phyloP scores from a whole-genome alignment of 1,140 invertebrate genomes.

The Sipha flava region DNA sequence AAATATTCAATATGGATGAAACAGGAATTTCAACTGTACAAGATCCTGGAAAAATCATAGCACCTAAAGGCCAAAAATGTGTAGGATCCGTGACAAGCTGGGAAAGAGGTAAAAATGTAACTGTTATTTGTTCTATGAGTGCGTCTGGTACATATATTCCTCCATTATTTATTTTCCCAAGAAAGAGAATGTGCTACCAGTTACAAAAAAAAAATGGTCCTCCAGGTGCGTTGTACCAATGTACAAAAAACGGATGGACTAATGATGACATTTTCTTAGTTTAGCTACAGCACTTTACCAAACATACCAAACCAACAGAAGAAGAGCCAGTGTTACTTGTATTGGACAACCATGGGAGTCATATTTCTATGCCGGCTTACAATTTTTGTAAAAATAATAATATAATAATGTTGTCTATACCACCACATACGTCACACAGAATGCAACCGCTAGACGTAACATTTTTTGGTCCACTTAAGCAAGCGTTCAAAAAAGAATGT shows the following conservation, averaged over 20 bases:
- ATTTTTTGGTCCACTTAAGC: slow-evolving; percentile 37
- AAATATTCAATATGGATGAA: slow-evolving; percentile 44
- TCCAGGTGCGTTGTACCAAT: slow-evolving; percentile 42
- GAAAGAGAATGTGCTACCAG: slow-evolving; percentile 42
- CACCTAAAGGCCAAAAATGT: slow-evolving; percentile 43
- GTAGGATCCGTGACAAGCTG: slow-evolving; percentile 44
- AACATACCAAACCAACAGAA: slow-evolving; percentile 38
- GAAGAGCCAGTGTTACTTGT: slow-evolving; percentile 40
- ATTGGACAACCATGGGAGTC: slow-evolving; percentile 43
- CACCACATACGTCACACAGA: slow-evolving; percentile 40
- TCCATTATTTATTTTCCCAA: slow-evolving; percentile 45
- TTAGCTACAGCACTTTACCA: slow-evolving; percentile 42
- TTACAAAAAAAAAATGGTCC: slow-evolving; percentile 44
- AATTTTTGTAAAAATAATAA: slow-evolving; percentile 37
- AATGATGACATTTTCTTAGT: slow-evolving; percentile 38
- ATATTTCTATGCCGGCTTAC: slow-evolving; percentile 38
- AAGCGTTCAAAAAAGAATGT: neutral
- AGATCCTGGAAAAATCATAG: slow-evolving; percentile 45
- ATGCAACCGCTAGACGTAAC: slow-evolving; percentile 42
- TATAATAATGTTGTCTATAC: slow-evolving; percentile 40
- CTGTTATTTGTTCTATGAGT: slow-evolving; percentile 42
- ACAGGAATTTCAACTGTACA: slow-evolving; percentile 47
- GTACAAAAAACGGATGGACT: slow-evolving; percentile 41
- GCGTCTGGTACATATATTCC: slow-evolving; percentile 44
- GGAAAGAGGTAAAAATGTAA: slow-evolving; percentile 46